These are phyloP conservation scores for Stratiolaelaps scimitus DNA, from an alignment of 1,140 invertebrate genomes.

Conservation along the genomic window DNA sequence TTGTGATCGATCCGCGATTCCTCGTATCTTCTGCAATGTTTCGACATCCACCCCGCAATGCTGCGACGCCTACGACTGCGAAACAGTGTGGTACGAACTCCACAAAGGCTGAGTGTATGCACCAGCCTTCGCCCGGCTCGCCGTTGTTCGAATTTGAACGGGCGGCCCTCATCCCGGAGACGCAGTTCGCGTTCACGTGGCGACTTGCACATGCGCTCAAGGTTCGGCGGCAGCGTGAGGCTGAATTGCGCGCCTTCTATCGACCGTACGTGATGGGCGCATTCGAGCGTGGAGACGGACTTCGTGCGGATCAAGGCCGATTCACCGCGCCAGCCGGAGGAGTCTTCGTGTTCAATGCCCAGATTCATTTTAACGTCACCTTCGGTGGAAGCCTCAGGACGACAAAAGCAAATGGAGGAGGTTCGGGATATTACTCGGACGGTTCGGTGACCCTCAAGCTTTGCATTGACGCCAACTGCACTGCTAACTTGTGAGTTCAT, in stretches of 20 bases:
- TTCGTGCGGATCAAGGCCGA: background rate
- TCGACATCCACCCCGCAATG: too few species aligned
- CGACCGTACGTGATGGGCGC: background rate
- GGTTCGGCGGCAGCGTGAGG: conserved; percentile 18
- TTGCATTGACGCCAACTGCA: conserved; percentile 18
- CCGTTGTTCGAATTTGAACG: conserved; percentile 20
- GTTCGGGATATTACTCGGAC: background rate
- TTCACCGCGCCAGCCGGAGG: conserved; percentile 1
- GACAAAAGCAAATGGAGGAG: background rate
- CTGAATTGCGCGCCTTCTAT: conserved; percentile 10
- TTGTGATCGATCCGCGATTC: too few species aligned
- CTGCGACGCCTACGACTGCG: too few species aligned
- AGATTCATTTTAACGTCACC: conserved; percentile 6
- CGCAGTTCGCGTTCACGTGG: conserved; percentile 16
- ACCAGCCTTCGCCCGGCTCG: background rate
- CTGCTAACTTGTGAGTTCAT: conserved; percentile 2
- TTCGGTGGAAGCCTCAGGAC: background rate
- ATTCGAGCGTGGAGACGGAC: conserved; percentile 13
- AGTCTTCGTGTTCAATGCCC: conserved; percentile 13
- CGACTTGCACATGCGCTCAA: conserved; percentile 12
- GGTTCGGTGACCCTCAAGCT: conserved; percentile 10
- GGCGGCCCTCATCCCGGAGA: conserved; percentile 11
- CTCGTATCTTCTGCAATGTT: too few species aligned
- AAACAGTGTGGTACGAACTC: conserved; percentile 18
- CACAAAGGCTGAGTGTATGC: conserved; percentile 5